A percentile compares a stretch with the other conserved stretches of the same genome.
These are phyloP conservation scores for Euura saliciscinereae DNA, from an alignment of 1,140 invertebrate species.

Conservation along the genomic window DNA sequence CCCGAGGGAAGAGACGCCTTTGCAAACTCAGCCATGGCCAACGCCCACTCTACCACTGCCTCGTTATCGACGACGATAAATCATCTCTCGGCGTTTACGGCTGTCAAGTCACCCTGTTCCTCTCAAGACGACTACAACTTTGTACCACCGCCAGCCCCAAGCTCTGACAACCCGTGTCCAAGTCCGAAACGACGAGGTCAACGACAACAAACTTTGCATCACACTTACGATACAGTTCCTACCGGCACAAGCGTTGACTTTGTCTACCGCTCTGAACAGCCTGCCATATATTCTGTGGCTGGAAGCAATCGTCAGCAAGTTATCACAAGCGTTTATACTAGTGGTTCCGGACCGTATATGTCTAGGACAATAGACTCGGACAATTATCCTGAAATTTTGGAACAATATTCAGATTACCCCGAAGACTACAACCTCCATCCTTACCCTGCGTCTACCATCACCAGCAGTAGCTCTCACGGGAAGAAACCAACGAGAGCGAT, in stretches of 20 bases:
- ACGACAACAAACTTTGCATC: conserved; percentile 44
- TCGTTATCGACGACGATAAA: conserved; percentile 34
- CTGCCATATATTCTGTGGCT: conserved; percentile 77
- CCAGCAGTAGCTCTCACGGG: conserved; percentile 51
- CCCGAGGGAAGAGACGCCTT: conserved; percentile 52
- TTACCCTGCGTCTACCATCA: conserved; percentile 45
- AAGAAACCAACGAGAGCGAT: conserved; percentile 63
- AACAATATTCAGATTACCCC: conserved; percentile 67
- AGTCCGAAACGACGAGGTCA: conserved; percentile 48
- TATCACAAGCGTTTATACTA: conserved; percentile 75
- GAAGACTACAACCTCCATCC: conserved; percentile 42
- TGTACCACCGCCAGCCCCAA: conserved; percentile 42
- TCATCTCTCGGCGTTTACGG: conserved; percentile 42
- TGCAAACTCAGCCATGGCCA: conserved; percentile 24
- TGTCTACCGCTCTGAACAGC: conserved; percentile 67
- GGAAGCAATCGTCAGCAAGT: conserved; percentile 71
- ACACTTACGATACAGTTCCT: conserved; percentile 38
- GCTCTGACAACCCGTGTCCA: conserved; percentile 33
- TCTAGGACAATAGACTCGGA: conserved; percentile 61
- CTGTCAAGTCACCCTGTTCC: conserved; percentile 39
- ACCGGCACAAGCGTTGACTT: conserved; percentile 55
- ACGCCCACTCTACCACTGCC: conserved; percentile 15
- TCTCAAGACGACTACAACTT: conserved; percentile 48
- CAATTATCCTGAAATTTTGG: conserved; percentile 71
- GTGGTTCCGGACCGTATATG: conserved; percentile 63